Percentiles rank a stretch among this genome's conserved stretches.
Conservation (phyloP, 2,113 vertebrate species). For the Opisthocomus hoazin region DNA sequence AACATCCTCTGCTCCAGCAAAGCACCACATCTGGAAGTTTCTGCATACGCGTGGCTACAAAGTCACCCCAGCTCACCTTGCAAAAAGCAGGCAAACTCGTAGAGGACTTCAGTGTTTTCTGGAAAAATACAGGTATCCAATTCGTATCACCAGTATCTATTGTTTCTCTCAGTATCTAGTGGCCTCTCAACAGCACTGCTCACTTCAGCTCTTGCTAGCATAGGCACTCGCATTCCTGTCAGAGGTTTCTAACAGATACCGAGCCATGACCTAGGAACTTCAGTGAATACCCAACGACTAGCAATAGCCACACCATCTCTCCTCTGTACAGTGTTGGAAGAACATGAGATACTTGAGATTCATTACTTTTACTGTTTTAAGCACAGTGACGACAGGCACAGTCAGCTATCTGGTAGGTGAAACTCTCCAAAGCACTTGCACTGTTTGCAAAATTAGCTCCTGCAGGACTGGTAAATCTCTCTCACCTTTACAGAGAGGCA, state of each 20-base stretch:
- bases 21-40: neutral
- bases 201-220: neutral
- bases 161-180: neutral
- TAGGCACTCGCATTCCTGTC: neutral
- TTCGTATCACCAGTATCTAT: neutral
- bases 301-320: neutral
- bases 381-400: neutral
- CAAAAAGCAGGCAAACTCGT: neutral
- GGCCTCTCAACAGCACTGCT: neutral
- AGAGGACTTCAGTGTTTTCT: neutral
- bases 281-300: neutral
- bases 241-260: neutral
- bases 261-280: neutral
- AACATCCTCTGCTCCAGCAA: neutral
- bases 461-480: neutral
- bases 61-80: neutral
- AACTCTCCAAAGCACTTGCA: neutral
- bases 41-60: neutral
- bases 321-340: neutral
- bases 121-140: neutral
- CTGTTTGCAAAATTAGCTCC: neutral
- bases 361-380: neutral
- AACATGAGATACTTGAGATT: neutral
- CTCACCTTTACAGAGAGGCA: neutral
- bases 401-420: neutral